These are phyloP conservation scores for Premnoplex brunnescens DNA, from an alignment of 2,797 vertebrate species.

Conservation along the genomic window DNA sequence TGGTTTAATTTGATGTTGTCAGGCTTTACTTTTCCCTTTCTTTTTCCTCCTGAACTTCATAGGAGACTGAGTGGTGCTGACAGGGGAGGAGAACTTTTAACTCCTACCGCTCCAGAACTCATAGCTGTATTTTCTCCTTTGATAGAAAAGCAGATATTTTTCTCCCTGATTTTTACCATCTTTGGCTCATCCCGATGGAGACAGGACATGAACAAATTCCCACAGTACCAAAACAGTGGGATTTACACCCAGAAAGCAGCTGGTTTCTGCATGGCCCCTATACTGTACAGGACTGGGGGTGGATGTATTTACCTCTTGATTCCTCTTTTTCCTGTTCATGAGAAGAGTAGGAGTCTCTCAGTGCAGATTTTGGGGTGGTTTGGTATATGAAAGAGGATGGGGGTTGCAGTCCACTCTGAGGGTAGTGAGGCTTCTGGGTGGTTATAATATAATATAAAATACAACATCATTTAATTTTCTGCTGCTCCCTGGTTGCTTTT, in stretches of 20 bases:
- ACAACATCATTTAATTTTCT: background rate
- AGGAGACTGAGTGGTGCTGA: background rate
- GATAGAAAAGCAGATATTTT: background rate
- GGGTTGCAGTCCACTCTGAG: background rate
- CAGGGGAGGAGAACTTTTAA: background rate
- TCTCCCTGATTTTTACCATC: background rate
- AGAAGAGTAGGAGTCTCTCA: background rate
- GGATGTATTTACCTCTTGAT: background rate
- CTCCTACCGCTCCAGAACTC: background rate
- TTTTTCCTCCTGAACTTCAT: background rate
- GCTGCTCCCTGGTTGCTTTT: background rate
- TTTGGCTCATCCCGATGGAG: background rate
- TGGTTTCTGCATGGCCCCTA: rapidly evolving
- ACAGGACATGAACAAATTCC: background rate
- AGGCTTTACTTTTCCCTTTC: background rate
- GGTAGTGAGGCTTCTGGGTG: background rate
- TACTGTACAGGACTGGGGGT: rapidly evolving
- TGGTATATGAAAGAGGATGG: background rate
- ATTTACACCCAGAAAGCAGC: background rate
- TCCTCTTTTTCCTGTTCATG: background rate
- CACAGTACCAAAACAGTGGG: background rate
- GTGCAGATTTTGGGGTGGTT: background rate
- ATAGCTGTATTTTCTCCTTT: background rate
- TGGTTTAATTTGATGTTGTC: background rate
- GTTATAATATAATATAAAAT: background rate